Conservation (phyloP, 1,140 invertebrate species). For the Drosophila asahinai region DNA sequence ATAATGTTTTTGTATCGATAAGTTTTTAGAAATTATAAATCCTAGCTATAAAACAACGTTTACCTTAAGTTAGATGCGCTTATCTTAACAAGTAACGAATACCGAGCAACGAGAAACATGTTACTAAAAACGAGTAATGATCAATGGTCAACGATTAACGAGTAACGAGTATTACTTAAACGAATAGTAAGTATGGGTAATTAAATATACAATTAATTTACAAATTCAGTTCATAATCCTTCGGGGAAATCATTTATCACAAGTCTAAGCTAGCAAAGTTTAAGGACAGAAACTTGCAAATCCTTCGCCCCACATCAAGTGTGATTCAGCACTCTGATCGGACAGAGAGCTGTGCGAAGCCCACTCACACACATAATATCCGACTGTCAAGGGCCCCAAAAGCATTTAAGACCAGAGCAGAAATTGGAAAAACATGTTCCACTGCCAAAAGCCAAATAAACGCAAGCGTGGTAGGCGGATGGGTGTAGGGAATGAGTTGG, state of each 20-base stretch:
- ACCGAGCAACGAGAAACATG: neutral
- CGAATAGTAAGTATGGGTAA: neutral
- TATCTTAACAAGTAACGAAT: too few species aligned
- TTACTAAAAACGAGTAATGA: neutral
- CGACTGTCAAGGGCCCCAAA: constrained; percentile 45
- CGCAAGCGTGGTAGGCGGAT: constrained; percentile 3
- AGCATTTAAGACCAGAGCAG: constrained; percentile 51
- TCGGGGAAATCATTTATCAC: neutral
- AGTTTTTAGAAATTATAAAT: too few species aligned
- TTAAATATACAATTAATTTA: constrained; percentile 9
- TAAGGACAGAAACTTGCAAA: constrained; percentile 4
- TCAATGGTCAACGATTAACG: neutral
- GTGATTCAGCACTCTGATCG: constrained; percentile 32
- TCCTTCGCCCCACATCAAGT: constrained; percentile 25
- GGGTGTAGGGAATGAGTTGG: constrained; percentile 1
- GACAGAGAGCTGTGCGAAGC: constrained; percentile 3
- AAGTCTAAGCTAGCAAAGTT: neutral
- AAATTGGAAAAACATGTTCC: constrained; percentile 77
- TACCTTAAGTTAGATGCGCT: too few species aligned
- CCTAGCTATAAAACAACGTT: too few species aligned
- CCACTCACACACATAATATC: constrained; percentile 21
- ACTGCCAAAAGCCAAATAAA: constrained; percentile 54
- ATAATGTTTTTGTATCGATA: too few species aligned
- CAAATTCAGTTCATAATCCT: neutral
- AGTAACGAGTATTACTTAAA: neutral